Evolutionary conservation across 2,797 vertebrate genomes (phyloP).

Genomic region (Gadopsis marmoratus): DNA sequence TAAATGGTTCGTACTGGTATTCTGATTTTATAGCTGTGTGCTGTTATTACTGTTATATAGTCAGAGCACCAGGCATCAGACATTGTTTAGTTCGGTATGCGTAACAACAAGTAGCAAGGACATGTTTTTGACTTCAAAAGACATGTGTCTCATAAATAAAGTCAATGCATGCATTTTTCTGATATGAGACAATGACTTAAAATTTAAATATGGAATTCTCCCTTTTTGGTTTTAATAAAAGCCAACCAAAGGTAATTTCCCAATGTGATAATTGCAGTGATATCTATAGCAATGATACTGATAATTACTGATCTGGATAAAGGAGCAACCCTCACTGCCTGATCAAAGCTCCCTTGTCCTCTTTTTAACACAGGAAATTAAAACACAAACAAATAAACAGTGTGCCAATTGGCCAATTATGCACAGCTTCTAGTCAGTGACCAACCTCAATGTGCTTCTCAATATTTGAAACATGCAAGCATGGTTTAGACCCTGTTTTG

Average conservation of each 20-base stretch:
- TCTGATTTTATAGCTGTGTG: constrained; percentile 52
- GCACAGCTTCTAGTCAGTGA: constrained; percentile 60
- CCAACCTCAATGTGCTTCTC: constrained; percentile 68
- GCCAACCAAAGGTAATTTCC: constrained; percentile 20
- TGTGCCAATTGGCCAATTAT: constrained; percentile 71
- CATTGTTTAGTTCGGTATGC: constrained; percentile 10
- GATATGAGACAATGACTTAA: constrained; percentile 9
- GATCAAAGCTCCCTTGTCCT: constrained; percentile 60
- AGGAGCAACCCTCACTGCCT: constrained; percentile 27
- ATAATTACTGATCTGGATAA: constrained; percentile 54
- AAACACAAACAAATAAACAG: constrained; percentile 78
- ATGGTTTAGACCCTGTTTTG: constrained; percentile 74
- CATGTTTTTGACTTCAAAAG: constrained; percentile 13
- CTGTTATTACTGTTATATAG: constrained; percentile 39
- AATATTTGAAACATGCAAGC: constrained; percentile 73
- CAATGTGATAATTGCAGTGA: constrained; percentile 39
- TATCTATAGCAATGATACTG: constrained; percentile 30
- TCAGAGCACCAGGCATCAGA: constrained; percentile 3
- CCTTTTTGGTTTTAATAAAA: constrained; percentile 30
- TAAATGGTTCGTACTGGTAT: constrained; percentile 48
- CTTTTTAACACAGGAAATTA: constrained; percentile 70
- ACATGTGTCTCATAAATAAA: constrained; percentile 18
- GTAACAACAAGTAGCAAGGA: constrained; percentile 3
- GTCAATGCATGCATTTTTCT: constrained; percentile 2
- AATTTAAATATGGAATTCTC: constrained; percentile 6